phyloP scores from a whole-genome alignment of 2,113 vertebrate species.

The Podarcis cretensis region DNA sequence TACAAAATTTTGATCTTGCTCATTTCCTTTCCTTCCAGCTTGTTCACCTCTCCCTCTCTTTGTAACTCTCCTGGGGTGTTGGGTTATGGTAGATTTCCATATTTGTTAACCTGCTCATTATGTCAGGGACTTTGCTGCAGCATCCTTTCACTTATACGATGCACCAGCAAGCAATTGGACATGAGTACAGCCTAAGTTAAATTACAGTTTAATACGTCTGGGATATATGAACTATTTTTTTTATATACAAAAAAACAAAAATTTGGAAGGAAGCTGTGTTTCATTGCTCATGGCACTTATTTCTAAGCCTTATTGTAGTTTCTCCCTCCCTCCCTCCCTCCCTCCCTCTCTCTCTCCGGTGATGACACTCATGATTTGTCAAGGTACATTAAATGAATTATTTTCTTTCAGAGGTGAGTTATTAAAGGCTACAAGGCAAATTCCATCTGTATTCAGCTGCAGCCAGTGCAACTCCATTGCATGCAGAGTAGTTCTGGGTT shows the following conservation, averaged over 20 bases:
- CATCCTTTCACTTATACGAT: neutral
- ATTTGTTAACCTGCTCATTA: neutral
- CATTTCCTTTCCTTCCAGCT: too few relatives aligned
- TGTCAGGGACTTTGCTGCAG: neutral
- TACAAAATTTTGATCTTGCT: neutral
- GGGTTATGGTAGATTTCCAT: neutral
- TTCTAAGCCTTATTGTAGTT: neutral
- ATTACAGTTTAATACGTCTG: neutral
- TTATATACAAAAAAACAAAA: too few relatives aligned
- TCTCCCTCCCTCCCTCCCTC: neutral
- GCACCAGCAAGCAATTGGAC: neutral
- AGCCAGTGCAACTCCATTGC: conserved; percentile 16
- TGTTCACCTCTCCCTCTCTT: neutral
- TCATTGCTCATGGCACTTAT: neutral
- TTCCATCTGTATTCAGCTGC: conserved; percentile 7
- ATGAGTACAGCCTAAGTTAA: neutral
- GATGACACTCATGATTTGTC: conserved; percentile 20
- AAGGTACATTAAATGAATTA: conserved; percentile 26
- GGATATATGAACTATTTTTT: neutral
- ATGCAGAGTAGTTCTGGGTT: neutral
- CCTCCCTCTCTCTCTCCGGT: neutral
- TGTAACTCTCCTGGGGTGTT: neutral
- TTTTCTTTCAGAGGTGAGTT: conserved; percentile 9
- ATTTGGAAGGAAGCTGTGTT: neutral
- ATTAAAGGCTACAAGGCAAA: conserved; percentile 11